Percentiles rank a stretch among this genome's conserved stretches.
Conservation (phyloP, 2,888 invertebrate genomes). For the Xestoiulus laeticollis region DNA sequence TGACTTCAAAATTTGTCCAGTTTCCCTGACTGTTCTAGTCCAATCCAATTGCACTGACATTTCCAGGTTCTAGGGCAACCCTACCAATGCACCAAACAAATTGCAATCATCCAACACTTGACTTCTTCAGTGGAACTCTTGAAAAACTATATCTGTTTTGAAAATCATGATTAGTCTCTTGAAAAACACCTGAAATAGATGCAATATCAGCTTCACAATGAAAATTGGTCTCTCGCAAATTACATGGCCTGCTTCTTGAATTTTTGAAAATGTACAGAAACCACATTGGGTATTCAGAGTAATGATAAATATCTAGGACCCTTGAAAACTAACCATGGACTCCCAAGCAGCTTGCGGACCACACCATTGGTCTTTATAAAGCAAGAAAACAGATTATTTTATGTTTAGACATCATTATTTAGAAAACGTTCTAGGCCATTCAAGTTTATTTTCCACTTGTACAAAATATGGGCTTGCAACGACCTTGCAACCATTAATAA, state of each 20-base stretch:
- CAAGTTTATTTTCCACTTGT: neutral
- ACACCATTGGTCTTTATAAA: neutral
- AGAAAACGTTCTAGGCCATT: neutral
- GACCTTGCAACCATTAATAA: no score
- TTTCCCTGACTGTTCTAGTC: no score
- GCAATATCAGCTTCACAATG: neutral
- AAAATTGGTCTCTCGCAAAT: neutral
- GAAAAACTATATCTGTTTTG: neutral
- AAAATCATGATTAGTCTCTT: conserved; percentile 12
- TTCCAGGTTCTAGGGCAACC: no score
- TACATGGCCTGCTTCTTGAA: neutral
- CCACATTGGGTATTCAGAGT: neutral
- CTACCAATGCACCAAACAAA: no score
- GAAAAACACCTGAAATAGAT: neutral
- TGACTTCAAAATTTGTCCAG: no score
- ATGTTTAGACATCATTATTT: neutral
- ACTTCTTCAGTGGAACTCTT: neutral
- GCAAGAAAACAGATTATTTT: neutral
- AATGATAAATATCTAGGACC: neutral
- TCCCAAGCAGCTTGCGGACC: neutral
- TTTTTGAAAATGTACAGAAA: neutral
- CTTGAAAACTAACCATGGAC: neutral
- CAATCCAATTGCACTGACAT: no score
- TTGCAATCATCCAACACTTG: neutral
- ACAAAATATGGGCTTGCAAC: neutral